Percentiles rank a stretch among this genome's conserved stretches.
These are phyloP conservation scores for Aphidius colemani DNA, from an alignment of 2,888 invertebrate species.

Conservation along the genomic window DNA sequence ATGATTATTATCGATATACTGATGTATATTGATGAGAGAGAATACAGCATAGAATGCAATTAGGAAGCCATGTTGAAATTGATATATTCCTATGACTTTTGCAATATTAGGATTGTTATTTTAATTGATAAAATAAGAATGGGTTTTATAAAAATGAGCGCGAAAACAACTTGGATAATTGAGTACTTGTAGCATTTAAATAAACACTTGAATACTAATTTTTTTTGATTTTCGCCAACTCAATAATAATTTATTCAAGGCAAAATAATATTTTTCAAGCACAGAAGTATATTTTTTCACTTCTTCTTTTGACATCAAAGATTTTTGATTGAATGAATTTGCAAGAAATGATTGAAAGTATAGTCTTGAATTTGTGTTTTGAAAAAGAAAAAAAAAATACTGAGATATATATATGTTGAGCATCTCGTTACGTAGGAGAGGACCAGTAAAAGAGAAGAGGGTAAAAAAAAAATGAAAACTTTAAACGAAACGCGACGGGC, in stretches of 20 bases:
- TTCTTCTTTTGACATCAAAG: not conserved
- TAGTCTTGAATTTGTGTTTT: not conserved
- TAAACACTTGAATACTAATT: no score
- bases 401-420: no score
- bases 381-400: no score
- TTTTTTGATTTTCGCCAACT: no score
- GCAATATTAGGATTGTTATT: no score
- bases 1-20: not conserved
- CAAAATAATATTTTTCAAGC: no score
- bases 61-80: not conserved
- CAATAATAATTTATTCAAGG: no score
- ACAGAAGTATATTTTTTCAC: not conserved
- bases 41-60: not conserved
- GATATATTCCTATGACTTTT: not conserved
- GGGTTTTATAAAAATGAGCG: no score
- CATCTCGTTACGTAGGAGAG: not conserved
- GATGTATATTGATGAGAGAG: not conserved
- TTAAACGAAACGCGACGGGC: constrained; percentile 14
- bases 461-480: not conserved
- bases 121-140: no score
- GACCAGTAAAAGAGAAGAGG: not conserved
- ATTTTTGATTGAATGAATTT: constrained; percentile 1
- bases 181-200: no score
- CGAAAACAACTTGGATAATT: no score
- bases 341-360: constrained; percentile 9